phyloP scores from a whole-genome alignment of 2,797 vertebrate genomes.

The Coracias cyanogaster region DNA sequence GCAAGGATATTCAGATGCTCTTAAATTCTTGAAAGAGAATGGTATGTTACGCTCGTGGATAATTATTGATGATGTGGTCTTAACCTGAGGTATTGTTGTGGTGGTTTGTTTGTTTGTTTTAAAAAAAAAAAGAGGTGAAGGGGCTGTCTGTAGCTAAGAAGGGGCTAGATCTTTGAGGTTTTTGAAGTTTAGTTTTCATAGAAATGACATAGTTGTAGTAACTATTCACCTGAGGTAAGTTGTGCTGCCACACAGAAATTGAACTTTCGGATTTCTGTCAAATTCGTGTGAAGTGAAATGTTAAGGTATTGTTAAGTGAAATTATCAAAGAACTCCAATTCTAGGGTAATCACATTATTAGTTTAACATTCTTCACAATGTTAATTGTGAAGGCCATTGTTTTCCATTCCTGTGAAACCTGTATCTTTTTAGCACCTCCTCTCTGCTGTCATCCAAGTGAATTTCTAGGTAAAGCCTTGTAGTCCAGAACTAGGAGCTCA shows the following conservation, averaged over 20 bases:
- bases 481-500: not conserved
- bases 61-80: not conserved
- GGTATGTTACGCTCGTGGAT: constrained; percentile 78
- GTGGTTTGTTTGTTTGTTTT: not conserved
- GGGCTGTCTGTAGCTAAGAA: not conserved
- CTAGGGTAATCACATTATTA: not conserved
- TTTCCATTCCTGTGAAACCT: not conserved
- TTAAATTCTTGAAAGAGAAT: constrained; percentile 88
- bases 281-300: not conserved
- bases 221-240: not conserved
- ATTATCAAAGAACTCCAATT: not conserved
- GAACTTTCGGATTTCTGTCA: not conserved
- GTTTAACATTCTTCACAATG: not conserved
- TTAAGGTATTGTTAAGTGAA: not conserved
- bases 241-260: not conserved
- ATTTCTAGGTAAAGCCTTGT: not conserved
- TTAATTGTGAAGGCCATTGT: not conserved
- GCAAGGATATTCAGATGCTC: constrained; percentile 90
- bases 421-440: not conserved
- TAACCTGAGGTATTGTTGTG: not conserved
- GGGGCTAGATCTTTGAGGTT: not conserved
- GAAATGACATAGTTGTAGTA: not conserved
- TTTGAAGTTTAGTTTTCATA: not conserved
- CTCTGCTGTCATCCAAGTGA: not conserved
- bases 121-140: no score